Evolutionary conservation across 2,888 invertebrate species (phyloP).

Genomic region (Hesperia comma): DNA sequence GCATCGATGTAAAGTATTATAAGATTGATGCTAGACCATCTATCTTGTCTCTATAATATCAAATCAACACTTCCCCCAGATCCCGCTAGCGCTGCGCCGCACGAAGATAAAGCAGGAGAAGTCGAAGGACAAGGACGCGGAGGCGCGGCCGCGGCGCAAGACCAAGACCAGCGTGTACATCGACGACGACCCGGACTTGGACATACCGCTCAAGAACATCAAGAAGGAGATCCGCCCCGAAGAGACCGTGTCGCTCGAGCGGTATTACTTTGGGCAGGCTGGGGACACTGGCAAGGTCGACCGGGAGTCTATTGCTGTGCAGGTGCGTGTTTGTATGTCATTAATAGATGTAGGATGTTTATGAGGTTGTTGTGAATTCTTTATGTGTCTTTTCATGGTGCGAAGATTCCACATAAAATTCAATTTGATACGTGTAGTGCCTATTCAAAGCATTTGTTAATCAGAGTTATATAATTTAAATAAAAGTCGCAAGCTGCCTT

Average conservation of each 20-base stretch:
- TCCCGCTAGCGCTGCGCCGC: slow-evolving; percentile 69
- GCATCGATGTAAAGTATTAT: no score
- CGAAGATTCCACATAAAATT: no score
- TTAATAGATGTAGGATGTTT: no score
- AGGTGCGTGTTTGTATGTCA: slow-evolving; percentile 53
- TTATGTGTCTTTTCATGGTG: no score
- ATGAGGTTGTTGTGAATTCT: no score
- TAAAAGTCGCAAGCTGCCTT: no score
- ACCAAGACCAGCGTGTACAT: slow-evolving; percentile 58
- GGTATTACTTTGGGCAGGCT: slow-evolving; percentile 86
- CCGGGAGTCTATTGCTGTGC: slow-evolving; percentile 67
- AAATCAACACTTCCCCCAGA: slow-evolving; percentile 60
- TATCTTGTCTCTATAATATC: background rate
- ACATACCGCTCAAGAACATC: slow-evolving; percentile 70
- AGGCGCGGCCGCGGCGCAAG: slow-evolving; percentile 61
- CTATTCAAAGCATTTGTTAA: no score
- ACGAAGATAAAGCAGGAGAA: slow-evolving; percentile 75
- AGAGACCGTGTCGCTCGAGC: slow-evolving; percentile 83
- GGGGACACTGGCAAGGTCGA: slow-evolving; percentile 55
- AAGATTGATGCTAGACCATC: no score
- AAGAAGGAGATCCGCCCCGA: slow-evolving; percentile 73
- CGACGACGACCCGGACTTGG: slow-evolving; percentile 63
- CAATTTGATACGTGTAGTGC: no score
- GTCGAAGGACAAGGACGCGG: slow-evolving; percentile 49
- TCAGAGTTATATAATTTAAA: no score